Evolutionary conservation across 2,888 invertebrate genomes (phyloP), one percentile per base, ranked within the genome.

Genomic region (Chalcosyrphus nemorum): DNA sequence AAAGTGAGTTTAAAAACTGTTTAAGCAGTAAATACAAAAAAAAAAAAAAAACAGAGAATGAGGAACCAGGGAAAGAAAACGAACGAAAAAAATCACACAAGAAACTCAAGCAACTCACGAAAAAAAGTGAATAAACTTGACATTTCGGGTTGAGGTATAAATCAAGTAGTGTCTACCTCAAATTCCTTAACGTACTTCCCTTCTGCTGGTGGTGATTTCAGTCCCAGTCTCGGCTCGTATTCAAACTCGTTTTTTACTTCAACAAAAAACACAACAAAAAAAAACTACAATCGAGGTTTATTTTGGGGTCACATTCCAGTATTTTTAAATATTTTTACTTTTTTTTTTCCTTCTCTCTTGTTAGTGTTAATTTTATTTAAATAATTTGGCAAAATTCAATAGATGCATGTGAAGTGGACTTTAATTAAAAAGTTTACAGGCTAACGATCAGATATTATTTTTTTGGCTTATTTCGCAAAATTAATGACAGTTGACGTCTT

Each of bases 51-150:
- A 32, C 6, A 6, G 17, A 59, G 43, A 66, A 43, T 27, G 61
- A 13, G 43, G 61, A 66, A 68, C 35, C 52, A 56, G 32, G 19
- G 43, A 61, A 70, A 52, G 38, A 52, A 50, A 72, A 68, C 38
- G 27, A 77, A 38, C 45, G 56, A 21, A 27, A 76, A 68, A 45
- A 57, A 63, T 45, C 43, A 43, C 52, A 54, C 45, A 52, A 68
- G 45, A 54, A 66, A 59, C 35, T 35, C 45, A 66, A n/a, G n/a
- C n/a, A n/a, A n/a, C n/a, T n/a, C n/a, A n/a, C n/a, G n/a, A n/a
- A n/a, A 70, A 75, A 81, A 81, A 61, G 81, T 81, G 85, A 85
- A 85, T 75, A 85, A 85, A 85, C 85, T 81, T 85, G 85, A 85
- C 85, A 85, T 81, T 85, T 85, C 24, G 80, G 85, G 75, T 80